Evolutionary conservation across 2,797 vertebrate species (phyloP).

Genomic region (Eurystomus glaucurus): DNA sequence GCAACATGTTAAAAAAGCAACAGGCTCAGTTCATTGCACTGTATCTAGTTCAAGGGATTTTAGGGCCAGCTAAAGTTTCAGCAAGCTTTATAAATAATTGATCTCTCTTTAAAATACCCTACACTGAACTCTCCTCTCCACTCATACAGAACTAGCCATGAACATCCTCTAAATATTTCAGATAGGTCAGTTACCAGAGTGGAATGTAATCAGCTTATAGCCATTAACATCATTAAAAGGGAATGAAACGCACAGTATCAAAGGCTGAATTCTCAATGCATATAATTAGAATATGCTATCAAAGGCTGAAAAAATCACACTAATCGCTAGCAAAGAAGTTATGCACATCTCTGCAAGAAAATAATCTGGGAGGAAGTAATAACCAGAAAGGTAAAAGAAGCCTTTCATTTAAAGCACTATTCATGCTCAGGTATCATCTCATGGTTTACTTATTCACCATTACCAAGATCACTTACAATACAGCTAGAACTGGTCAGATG

Average conservation of each 20-base stretch:
- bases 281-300: background rate
- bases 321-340: background rate
- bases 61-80: slow-evolving; percentile 67
- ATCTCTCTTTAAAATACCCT: slow-evolving; percentile 60
- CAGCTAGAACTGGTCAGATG: background rate
- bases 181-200: slow-evolving; percentile 63
- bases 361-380: background rate
- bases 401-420: background rate
- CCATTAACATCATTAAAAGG: slow-evolving; percentile 15
- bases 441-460: background rate
- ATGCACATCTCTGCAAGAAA: background rate
- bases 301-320: background rate
- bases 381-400: background rate
- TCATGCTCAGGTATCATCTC: background rate
- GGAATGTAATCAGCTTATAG: slow-evolving; percentile 46
- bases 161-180: slow-evolving; percentile 79
- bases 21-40: background rate
- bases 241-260: background rate
- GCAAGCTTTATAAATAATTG: slow-evolving; percentile 70
- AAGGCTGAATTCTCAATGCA: slow-evolving; percentile 4
- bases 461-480: background rate
- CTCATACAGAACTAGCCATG: slow-evolving; percentile 16
- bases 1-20: background rate
- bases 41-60: slow-evolving; percentile 50
- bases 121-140: slow-evolving; percentile 58